phyloP scores from a whole-genome alignment of 37 sponge, comb jelly and placozoan species.

The Beroe ovata region DNA sequence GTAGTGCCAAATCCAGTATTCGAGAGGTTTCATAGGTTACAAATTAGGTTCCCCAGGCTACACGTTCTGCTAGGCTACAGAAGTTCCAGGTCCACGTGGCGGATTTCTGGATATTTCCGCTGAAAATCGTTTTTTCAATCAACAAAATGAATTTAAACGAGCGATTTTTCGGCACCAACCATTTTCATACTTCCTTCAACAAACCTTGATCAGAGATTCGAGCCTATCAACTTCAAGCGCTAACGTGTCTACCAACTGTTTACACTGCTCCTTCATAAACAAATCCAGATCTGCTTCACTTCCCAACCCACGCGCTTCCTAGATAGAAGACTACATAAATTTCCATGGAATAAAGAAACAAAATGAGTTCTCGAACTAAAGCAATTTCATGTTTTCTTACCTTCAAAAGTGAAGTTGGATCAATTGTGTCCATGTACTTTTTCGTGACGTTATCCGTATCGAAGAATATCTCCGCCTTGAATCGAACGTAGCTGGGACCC shows the following conservation, averaged over 20 bases:
- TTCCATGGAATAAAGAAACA: too few species aligned
- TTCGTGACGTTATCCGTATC: constrained; percentile 1
- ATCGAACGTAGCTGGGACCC: constrained; percentile 52
- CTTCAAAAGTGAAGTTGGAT: constrained; percentile 1
- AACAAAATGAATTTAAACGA: too few species aligned
- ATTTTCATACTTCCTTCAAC: not conserved
- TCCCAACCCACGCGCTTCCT: constrained; percentile 11
- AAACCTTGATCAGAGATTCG: constrained; percentile 27
- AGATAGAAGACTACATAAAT: too few species aligned
- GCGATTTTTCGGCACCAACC: not conserved
- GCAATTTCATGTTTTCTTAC: not conserved
- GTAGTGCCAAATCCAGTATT: too few species aligned
- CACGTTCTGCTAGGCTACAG: too few species aligned
- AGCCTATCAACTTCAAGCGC: constrained; percentile 35
- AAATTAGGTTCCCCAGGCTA: too few species aligned
- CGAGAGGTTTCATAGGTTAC: too few species aligned
- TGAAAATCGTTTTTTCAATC: too few species aligned
- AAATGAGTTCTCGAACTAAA: too few species aligned
- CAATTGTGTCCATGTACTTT: constrained; percentile 14
- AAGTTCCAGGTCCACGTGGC: constrained; percentile 57
- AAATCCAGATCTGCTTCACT: not conserved
- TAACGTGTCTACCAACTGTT: constrained; percentile 18
- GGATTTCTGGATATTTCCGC: constrained; percentile 31
- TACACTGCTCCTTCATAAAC: constrained; percentile 41
- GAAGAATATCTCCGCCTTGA: constrained; percentile 66